Evolutionary conservation across 2,113 vertebrate genomes (phyloP).

Genomic region (Sinosuthora webbiana): DNA sequence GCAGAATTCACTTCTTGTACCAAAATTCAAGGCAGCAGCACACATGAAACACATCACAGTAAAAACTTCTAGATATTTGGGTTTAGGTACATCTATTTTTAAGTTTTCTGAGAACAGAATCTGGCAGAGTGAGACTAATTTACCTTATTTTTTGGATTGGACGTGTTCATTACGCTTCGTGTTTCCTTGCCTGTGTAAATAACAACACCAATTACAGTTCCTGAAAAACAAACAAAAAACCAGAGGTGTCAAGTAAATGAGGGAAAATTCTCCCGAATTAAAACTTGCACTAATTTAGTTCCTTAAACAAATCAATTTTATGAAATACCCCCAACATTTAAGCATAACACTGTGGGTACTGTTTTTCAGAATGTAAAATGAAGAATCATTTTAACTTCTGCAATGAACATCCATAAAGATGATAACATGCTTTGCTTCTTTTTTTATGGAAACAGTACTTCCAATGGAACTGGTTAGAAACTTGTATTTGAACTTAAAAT

Average conservation of each 20-base stretch:
- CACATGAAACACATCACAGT: neutral
- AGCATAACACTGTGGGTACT: neutral
- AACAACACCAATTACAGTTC: constrained; percentile 96
- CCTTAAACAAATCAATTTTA: neutral
- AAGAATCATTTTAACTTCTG: neutral
- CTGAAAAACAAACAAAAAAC: constrained; percentile 72
- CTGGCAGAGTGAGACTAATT: neutral
- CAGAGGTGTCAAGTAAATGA: neutral
- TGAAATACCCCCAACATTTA: neutral
- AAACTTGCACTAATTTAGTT: neutral
- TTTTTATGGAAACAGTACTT: neutral
- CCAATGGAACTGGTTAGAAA: neutral
- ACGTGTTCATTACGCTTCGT: constrained; percentile 95
- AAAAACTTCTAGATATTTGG: neutral
- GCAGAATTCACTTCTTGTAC: neutral
- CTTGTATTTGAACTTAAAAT: neutral
- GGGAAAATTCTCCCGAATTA: neutral
- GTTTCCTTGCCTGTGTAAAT: constrained; percentile 99
- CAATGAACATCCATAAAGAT: neutral
- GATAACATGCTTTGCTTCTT: neutral
- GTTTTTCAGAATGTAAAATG: neutral
- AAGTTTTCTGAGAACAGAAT: neutral
- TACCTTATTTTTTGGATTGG: constrained; percentile 96
- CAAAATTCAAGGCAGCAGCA: neutral
- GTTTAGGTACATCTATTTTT: neutral